Evolutionary conservation across 2,888 invertebrate species (phyloP), one percentile per base, ranked within the genome.

Genomic region (Aplocera efformata): DNA sequence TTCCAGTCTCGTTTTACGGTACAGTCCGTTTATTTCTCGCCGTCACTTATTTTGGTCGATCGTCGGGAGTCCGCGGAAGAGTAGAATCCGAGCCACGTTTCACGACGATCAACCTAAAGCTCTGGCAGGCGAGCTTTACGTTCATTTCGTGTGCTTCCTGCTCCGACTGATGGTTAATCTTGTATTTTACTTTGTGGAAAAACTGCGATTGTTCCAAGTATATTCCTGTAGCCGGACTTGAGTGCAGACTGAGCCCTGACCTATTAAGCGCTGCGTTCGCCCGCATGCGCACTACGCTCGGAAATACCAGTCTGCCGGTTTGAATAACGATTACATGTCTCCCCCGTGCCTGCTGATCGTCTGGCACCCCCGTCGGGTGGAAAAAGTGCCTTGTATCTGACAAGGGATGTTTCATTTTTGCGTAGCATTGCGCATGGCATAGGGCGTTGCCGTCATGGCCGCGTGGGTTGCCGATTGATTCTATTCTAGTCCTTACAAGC

Each of bases 201-300:
- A 58, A 72, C 75, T 67, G 63, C 69, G 73, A 70, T 54, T 62
- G 68, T 66, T 72, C 71, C 70, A 68, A 69, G 74, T 75, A 68
- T 79, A 78, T 70, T 65, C 67, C 69, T 69, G 64, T 61, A 63
- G 71, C 72, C 74, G 71, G 72, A 67, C 72, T 70, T 74, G 72
- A 75, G 78, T 78, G 66, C 78, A 75, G 77, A 77, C 80, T 76
- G 80, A 59, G 70, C 85, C 85, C 74, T 83, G 86, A 84, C 84
- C 84, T 72, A 80, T 73, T 74, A 77, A 72, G 67, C 62, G 60
- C 58, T 62, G 67, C 65, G 70, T 58, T 70, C 67, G 59, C 72
- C 53, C 80, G 83, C 86, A 79, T 82, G 84, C 83, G 84, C 79
- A 61, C 50, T 63, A 53, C 66, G 68, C 67, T 70, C 71, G 64